Evolutionary conservation across 2,888 invertebrate species (phyloP).

Genomic region (Xestia ashworthii): DNA sequence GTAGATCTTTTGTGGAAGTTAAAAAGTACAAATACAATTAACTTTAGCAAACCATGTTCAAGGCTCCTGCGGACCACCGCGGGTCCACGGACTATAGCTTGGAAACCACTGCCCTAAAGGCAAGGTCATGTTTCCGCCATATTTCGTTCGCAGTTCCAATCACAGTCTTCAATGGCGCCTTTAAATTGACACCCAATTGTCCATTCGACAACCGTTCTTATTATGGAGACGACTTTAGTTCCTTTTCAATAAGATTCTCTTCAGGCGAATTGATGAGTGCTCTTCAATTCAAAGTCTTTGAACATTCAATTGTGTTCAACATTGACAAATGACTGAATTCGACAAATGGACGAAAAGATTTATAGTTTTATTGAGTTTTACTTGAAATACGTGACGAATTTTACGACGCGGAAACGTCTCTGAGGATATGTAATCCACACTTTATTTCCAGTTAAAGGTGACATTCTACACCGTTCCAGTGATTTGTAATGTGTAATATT

Average conservation of each 20-base stretch:
- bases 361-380: conserved; percentile 33
- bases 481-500: no score
- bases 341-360: conserved; percentile 51
- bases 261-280: conserved; percentile 34
- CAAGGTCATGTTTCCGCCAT: conserved; percentile 16
- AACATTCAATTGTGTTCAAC: conserved; percentile 54
- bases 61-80: no score
- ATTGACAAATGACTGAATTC: conserved; percentile 52
- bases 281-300: conserved; percentile 51
- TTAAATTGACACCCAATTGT: conserved; percentile 45
- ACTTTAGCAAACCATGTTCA: no score
- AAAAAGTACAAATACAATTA: no score
- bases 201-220: conserved; percentile 17
- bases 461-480: no score
- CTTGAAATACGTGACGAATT: conserved; percentile 21
- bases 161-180: conserved; percentile 15
- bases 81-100: no score
- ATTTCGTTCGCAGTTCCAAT: conserved; percentile 40
- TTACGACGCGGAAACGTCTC: neutral
- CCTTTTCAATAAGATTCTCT: conserved; percentile 28
- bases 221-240: neutral
- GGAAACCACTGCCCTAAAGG: neutral
- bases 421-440: neutral
- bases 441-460: no score
- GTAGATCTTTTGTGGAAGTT: no score